Evolutionary conservation across 2,888 invertebrate genomes (phyloP).

Genomic region (Willowsia nigromaculata): DNA sequence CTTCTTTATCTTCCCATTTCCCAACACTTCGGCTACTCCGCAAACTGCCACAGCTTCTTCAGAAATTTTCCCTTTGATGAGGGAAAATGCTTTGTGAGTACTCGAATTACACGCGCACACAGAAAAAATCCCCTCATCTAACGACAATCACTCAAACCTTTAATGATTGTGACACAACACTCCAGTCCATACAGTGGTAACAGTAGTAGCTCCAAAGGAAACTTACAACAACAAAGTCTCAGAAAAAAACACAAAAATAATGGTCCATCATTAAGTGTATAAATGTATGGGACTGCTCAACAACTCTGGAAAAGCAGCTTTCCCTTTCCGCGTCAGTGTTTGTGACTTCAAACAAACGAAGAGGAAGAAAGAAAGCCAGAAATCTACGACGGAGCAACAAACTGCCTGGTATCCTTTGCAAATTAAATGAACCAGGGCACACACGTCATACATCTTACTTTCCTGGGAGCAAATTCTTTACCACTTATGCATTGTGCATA

Average conservation of each 20-base stretch:
- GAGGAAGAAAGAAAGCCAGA: too few relatives aligned
- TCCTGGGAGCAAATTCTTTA: not conserved
- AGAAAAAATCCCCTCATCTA: constrained; percentile 28
- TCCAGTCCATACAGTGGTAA: not conserved
- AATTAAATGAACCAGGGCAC: not conserved
- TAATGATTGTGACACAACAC: constrained; percentile 44
- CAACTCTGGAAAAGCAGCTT: not conserved
- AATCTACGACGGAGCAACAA: not conserved
- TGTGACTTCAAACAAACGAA: not conserved
- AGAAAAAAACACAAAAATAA: constrained; percentile 7
- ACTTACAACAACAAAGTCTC: not conserved
- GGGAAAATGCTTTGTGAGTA: constrained; percentile 17
- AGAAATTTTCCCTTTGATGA: constrained; percentile 57
- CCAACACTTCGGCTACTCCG: constrained; percentile 7
- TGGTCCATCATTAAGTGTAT: constrained; percentile 13
- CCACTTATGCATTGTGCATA: too few relatives aligned
- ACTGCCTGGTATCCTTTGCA: not conserved
- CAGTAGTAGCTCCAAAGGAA: not conserved
- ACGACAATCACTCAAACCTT: constrained; percentile 40
- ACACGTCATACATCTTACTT: not conserved
- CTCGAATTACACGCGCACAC: constrained; percentile 12
- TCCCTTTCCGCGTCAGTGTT: not conserved
- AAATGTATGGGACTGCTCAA: not conserved
- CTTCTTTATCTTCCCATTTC: constrained; percentile 16
- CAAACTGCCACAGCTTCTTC: constrained; percentile 38